Base-by-base conservation (phyloP, 2,888 invertebrate species). In the Drosophila kambysellisi region DNA sequence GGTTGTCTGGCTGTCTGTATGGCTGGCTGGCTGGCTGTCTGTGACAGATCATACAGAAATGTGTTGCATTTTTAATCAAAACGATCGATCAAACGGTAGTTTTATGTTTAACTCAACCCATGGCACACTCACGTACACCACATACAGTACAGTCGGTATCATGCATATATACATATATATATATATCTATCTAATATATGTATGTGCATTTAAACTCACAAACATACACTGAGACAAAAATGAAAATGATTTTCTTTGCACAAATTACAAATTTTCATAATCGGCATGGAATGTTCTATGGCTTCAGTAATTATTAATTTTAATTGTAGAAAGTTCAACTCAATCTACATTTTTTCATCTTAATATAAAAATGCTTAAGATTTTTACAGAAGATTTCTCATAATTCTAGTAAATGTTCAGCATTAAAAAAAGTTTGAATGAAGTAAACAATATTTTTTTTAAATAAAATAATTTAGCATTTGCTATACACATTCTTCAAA, bases 11-110 rank as follows among this genome's bases (percentile, higher is more conserved):
- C 12, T 70, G 67, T 67, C 54, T 81, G 79, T 25, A 35, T 66
- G 41, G 25, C 25, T 25, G 25, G 25, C 43, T 66, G 41, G 25
- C 25, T 25, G 25, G 25, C 79, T 83, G 87, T 77, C 86, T 91
- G 88, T 90, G 92, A 91, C 91, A 91, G 91, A 92, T 92, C 91
- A 91, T 84, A 89, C 67, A 90, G 88, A 88, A 90, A 91, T 91
- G 87, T 90, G 92, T 91, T 92, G 91, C 91, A 91, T 90, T 92
- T 91, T 85, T 91, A 92, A 92, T 92, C 92, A 91, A 92, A 92
- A 80, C 91, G 87, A 91, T 92, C 92, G 91, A 91, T 91, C 91
- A 91, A 91, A 91, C 90, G 91, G 91, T 91, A 91, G 90, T 91
- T 91, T 91, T 83, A 72, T 88, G 88, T 80, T 78, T 76, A 74